Conservation (phyloP, 2,888 invertebrate genomes). For the Bimastos eiseni region DNA sequence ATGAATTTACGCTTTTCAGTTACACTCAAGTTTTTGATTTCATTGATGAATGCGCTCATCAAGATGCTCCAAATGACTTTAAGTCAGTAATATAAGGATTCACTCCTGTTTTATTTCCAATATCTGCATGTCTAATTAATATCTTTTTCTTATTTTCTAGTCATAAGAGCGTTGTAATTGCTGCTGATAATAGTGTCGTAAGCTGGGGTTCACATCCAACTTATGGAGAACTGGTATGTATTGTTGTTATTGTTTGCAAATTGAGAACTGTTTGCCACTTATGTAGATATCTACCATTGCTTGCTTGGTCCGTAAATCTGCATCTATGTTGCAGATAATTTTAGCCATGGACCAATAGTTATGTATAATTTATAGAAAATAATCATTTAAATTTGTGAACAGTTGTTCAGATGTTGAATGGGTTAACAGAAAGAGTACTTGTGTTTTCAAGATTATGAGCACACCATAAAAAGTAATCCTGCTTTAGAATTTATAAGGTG, state of each 20-base stretch:
- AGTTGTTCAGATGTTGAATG: not conserved
- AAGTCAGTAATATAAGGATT: not conserved
- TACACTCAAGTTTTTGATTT: not conserved
- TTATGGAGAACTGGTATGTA: slow-evolving; percentile 81
- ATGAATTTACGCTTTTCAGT: not conserved
- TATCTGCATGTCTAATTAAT: not conserved
- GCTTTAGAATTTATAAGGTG: not conserved
- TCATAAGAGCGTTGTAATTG: slow-evolving; percentile 77
- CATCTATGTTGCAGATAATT: not conserved
- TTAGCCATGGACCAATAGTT: not conserved
- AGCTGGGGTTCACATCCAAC: slow-evolving; percentile 93
- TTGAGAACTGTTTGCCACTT: not conserved
- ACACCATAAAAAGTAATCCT: not conserved
- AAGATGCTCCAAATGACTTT: not conserved
- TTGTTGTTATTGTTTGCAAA: not conserved
- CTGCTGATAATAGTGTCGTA: slow-evolving; percentile 86
- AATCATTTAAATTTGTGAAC: not conserved
- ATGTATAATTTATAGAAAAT: no score
- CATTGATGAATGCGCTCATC: not conserved
- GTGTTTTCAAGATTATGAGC: not conserved
- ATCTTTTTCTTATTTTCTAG: slow-evolving; percentile 46
- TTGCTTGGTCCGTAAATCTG: not conserved
- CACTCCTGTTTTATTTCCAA: not conserved
- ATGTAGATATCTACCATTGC: not conserved
- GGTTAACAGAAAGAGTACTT: not conserved